Conservation (phyloP, 2,113 vertebrate genomes). For the Malaclemys terrapin region DNA sequence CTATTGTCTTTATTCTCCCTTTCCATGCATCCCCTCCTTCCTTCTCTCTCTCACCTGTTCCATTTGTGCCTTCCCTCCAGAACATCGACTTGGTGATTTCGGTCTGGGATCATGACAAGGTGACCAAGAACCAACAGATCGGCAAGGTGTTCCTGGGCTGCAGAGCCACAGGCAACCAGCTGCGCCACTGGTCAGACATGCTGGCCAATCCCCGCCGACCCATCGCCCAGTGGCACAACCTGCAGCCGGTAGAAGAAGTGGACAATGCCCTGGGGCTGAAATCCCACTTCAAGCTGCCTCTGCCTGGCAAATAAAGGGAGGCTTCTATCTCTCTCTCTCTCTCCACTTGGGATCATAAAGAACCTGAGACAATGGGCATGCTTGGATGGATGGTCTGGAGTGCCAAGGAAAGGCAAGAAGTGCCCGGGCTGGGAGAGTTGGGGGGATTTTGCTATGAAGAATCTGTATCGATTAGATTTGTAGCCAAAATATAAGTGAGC, state of each 20-base stretch:
- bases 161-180: conserved; percentile 87
- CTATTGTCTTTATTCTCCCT: background rate
- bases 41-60: background rate
- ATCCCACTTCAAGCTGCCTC: conserved; percentile 76
- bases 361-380: background rate
- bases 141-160: conserved; percentile 93
- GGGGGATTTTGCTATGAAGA: background rate
- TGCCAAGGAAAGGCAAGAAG: background rate
- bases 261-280: conserved; percentile 83
- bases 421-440: background rate
- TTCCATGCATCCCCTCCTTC: background rate
- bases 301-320: conserved; percentile 28
- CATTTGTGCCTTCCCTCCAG: conserved; percentile 69
- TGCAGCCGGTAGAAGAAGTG: conserved; percentile 86
- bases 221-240: conserved; percentile 93
- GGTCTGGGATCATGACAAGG: conserved; percentile 91
- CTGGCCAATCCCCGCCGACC: conserved; percentile 91
- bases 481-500: background rate
- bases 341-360: background rate
- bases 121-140: conserved; percentile 90
- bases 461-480: fast-evolving
- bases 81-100: conserved; percentile 93
- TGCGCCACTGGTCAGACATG: conserved; percentile 97
- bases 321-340: background rate
- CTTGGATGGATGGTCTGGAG: background rate